These are phyloP conservation scores for Ecdyonurus torrentis DNA, from an alignment of 2,888 invertebrate species.

Conservation along the genomic window DNA sequence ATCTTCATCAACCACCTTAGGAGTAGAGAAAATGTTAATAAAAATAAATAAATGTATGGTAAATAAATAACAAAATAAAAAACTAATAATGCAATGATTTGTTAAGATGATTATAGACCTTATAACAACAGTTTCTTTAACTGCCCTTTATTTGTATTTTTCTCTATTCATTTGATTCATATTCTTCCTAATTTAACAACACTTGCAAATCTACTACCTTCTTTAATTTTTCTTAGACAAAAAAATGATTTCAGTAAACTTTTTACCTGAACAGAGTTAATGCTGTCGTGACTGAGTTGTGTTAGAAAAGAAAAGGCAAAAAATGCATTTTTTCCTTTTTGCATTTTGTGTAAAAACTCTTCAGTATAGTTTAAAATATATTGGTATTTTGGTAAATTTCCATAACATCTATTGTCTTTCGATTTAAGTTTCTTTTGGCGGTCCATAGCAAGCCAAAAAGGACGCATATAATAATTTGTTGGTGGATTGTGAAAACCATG, in stretches of 20 bases:
- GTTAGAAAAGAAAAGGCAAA: slow-evolving; percentile 19
- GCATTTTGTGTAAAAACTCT: slow-evolving; percentile 19
- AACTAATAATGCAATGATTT: too few relatives aligned
- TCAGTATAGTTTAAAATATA: slow-evolving; percentile 22
- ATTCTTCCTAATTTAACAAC: too few relatives aligned
- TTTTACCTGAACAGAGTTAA: slow-evolving; percentile 21
- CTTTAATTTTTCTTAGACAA: too few relatives aligned
- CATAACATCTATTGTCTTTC: slow-evolving; percentile 21
- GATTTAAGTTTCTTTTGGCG: slow-evolving; percentile 19
- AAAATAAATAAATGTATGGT: too few relatives aligned
- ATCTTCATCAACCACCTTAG: slow-evolving; percentile 20
- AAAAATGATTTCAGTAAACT: neutral
- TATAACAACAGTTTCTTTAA: too few relatives aligned
- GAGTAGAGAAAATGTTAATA: too few relatives aligned
- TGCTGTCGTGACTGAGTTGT: slow-evolving; percentile 24
- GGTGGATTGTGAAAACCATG: slow-evolving; percentile 8
- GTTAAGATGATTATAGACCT: too few relatives aligned
- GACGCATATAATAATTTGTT: slow-evolving; percentile 9
- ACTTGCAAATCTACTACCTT: too few relatives aligned
- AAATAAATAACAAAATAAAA: too few relatives aligned
- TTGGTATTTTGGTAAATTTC: slow-evolving; percentile 18
- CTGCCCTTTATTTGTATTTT: too few relatives aligned
- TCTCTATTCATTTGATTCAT: too few relatives aligned
- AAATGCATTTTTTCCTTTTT: slow-evolving; percentile 15
- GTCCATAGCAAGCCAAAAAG: slow-evolving; percentile 22